phyloP scores from a whole-genome alignment of 2,888 invertebrate genomes.

The Strigamia crassipes region DNA sequence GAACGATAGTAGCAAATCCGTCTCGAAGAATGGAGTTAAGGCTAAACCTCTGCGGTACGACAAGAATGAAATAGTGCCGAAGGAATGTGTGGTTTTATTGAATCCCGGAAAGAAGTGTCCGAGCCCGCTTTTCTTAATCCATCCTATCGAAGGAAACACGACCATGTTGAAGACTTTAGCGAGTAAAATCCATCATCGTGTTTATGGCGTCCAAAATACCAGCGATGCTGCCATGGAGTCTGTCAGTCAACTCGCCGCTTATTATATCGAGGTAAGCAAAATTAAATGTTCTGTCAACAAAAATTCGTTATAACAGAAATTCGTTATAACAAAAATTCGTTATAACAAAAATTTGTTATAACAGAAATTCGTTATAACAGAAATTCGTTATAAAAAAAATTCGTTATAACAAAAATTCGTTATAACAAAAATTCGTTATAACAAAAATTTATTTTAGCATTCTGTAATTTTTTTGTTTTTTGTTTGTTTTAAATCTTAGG shows the following conservation, averaged over 20 bases:
- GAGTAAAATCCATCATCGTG: slow-evolving; percentile 72
- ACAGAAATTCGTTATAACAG: too few relatives aligned
- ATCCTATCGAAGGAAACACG: slow-evolving; percentile 88
- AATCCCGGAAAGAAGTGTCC: slow-evolving; percentile 53
- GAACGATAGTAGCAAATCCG: too few relatives aligned
- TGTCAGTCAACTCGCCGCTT: slow-evolving; percentile 71
- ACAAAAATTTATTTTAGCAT: too few relatives aligned
- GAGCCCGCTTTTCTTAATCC: slow-evolving; percentile 65
- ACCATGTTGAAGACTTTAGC: slow-evolving; percentile 74
- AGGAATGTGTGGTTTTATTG: slow-evolving; percentile 66
- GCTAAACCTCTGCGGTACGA: slow-evolving; percentile 45
- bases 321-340: too few relatives aligned
- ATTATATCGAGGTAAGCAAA: slow-evolving; percentile 59
- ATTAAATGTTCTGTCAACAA: too few relatives aligned
- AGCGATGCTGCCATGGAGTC: slow-evolving; percentile 73
- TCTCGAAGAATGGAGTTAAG: too few relatives aligned
- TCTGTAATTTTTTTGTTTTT: too few relatives aligned
- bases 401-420: too few relatives aligned
- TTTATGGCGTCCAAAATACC: slow-evolving; percentile 87
- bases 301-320: too few relatives aligned
- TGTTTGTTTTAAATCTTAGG: slow-evolving; percentile 59
- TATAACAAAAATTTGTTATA: too few relatives aligned
- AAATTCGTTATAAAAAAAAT: too few relatives aligned
- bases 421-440: too few relatives aligned
- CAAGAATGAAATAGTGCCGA: slow-evolving; percentile 47